A percentile compares a stretch with the other conserved stretches of the same genome.
Evolutionary conservation across 2,113 vertebrate genomes (phyloP).

Genomic region (Thunnus maccoyii): DNA sequence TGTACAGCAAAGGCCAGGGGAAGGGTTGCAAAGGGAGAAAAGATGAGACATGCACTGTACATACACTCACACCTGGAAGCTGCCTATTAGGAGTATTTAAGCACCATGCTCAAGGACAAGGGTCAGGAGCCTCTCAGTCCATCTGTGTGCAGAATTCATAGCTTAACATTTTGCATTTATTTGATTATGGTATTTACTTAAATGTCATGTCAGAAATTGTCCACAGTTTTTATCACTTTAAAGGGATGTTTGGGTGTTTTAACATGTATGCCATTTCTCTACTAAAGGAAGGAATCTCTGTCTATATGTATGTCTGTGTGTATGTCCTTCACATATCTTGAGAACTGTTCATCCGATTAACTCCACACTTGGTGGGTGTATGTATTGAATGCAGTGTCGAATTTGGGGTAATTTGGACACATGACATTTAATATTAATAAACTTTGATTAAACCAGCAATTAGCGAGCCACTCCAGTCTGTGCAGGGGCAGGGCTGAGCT

Average conservation of each 20-base stretch:
- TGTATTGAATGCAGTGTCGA: too few species aligned
- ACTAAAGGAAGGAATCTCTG: too few species aligned
- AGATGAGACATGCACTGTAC: neutral
- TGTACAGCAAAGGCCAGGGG: slow-evolving; percentile 32
- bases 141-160: slow-evolving; percentile 35
- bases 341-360: too few species aligned
- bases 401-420: too few species aligned
- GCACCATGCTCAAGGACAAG: slow-evolving; percentile 32
- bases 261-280: slow-evolving; percentile 5
- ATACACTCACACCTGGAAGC: slow-evolving; percentile 34
- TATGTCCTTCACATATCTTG: too few species aligned
- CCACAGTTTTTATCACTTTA: neutral
- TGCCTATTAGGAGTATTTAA: slow-evolving; percentile 40
- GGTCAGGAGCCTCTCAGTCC: slow-evolving; percentile 15
- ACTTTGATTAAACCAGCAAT: too few species aligned
- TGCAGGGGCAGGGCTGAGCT: too few species aligned
- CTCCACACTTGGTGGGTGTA: too few species aligned
- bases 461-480: too few species aligned
- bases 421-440: too few species aligned
- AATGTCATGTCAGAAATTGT: slow-evolving; percentile 12
- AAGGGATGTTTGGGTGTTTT: neutral
- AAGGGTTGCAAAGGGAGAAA: slow-evolving; percentile 12
- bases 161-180: slow-evolving; percentile 41
- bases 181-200: slow-evolving; percentile 21
- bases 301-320: too few species aligned